Evolutionary conservation across 2,113 vertebrate genomes (phyloP).

Genomic region (Proteles cristata): DNA sequence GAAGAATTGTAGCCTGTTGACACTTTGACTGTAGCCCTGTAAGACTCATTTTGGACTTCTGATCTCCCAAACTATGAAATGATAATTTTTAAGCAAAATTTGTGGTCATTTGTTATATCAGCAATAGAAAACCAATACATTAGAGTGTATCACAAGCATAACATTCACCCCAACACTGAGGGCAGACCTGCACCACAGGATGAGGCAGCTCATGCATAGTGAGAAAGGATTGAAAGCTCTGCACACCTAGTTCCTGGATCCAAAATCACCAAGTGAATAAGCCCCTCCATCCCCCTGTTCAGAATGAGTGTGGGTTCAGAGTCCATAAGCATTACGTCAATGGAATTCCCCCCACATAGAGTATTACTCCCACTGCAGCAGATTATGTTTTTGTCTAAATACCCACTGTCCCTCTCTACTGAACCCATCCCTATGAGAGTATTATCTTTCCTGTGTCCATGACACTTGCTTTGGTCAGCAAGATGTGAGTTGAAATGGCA

Average conservation of each 20-base stretch:
- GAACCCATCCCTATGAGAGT: neutral
- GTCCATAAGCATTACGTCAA: accelerated
- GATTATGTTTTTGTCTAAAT: neutral
- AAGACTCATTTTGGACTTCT: neutral
- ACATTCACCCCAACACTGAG: neutral
- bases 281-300: too few relatives aligned
- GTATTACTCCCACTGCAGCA: neutral
- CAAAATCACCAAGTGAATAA: neutral
- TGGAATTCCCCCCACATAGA: neutral
- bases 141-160: neutral
- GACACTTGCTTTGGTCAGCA: neutral
- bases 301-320: neutral
- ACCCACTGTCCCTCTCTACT: neutral
- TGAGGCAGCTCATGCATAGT: neutral
- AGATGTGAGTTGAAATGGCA: neutral
- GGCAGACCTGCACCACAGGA: neutral
- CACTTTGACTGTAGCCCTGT: neutral
- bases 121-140: neutral
- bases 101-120: neutral
- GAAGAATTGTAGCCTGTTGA: neutral
- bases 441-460: neutral
- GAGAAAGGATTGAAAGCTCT: neutral
- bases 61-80: neutral
- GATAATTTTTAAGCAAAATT: neutral
- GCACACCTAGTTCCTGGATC: neutral